phyloP scores from a whole-genome alignment of 2,888 invertebrate genomes.

The Iphiclides podalirius region DNA sequence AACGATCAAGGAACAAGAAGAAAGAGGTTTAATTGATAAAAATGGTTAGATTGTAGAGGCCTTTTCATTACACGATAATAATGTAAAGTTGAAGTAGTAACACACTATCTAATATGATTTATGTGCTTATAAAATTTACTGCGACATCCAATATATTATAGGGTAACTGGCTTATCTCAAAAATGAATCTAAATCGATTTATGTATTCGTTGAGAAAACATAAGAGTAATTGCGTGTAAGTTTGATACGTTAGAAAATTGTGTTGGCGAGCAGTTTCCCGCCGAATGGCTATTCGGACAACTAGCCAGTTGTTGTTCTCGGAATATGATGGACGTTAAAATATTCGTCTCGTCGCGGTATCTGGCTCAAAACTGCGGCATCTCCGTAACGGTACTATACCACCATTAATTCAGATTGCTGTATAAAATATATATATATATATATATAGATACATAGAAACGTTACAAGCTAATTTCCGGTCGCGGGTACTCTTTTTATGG shows the following conservation, averaged over 20 bases:
- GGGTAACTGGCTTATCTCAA: conserved; percentile 29
- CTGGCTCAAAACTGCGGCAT: conserved; percentile 50
- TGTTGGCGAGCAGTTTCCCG: conserved; percentile 21
- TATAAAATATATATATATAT: conserved; percentile 46
- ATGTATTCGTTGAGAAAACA: conserved; percentile 33
- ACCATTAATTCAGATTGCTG: conserved; percentile 53
- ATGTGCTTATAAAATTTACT: conserved; percentile 24
- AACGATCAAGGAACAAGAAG: too few species aligned
- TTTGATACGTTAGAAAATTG: conserved; percentile 26
- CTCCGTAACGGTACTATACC: conserved; percentile 61
- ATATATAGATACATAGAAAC: too few species aligned
- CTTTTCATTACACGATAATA: too few species aligned
- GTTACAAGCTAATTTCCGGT: conserved; percentile 64
- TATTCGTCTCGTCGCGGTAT: background rate
- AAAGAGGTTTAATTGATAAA: too few species aligned
- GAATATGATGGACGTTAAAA: background rate
- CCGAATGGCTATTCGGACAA: too few species aligned
- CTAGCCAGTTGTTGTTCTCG: background rate
- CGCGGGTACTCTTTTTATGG: conserved; percentile 49
- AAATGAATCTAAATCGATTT: conserved; percentile 37
- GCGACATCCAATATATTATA: conserved; percentile 15
- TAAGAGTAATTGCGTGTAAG: conserved; percentile 17
- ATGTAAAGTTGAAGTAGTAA: too few species aligned
- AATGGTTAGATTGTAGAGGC: too few species aligned
- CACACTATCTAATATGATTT: background rate